These are phyloP conservation scores for Misgurnus mizolepis DNA, from an alignment of 2,113 vertebrate genomes.

Conservation along the genomic window DNA sequence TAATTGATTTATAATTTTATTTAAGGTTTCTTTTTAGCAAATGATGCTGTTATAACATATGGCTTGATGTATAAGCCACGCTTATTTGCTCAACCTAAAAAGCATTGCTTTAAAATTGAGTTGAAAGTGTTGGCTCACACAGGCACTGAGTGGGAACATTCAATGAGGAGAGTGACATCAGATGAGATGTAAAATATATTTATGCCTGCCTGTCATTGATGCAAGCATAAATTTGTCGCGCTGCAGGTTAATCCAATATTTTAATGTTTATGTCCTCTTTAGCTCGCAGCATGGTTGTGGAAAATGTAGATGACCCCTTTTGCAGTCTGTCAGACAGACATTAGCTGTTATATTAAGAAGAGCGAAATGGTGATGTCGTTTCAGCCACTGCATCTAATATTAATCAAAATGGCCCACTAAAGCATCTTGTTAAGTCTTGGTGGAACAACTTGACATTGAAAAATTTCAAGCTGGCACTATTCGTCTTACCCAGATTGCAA, in stretches of 20 bases:
- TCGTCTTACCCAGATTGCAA: slow-evolving; percentile 88
- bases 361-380: slow-evolving; percentile 87
- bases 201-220: background rate
- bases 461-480: slow-evolving; percentile 82
- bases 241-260: slow-evolving; percentile 6
- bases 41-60: too few species aligned
- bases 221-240: background rate
- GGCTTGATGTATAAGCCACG: too few species aligned
- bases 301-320: slow-evolving; percentile 80
- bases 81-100: background rate
- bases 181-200: background rate
- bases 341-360: slow-evolving; percentile 84
- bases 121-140: background rate
- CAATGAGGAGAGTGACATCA: background rate
- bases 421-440: slow-evolving; percentile 84
- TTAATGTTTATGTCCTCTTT: background rate
- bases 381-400: slow-evolving; percentile 84
- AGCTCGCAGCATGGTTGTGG: background rate
- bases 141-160: background rate
- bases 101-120: background rate
- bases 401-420: slow-evolving; percentile 85
- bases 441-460: slow-evolving; percentile 90
- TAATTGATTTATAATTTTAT: too few species aligned
- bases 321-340: slow-evolving; percentile 84
- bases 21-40: too few species aligned